Percentiles rank a stretch among this genome's conserved stretches.
phyloP scores from a whole-genome alignment of 2,888 invertebrate species.

The Eucriotettix oculatus region DNA sequence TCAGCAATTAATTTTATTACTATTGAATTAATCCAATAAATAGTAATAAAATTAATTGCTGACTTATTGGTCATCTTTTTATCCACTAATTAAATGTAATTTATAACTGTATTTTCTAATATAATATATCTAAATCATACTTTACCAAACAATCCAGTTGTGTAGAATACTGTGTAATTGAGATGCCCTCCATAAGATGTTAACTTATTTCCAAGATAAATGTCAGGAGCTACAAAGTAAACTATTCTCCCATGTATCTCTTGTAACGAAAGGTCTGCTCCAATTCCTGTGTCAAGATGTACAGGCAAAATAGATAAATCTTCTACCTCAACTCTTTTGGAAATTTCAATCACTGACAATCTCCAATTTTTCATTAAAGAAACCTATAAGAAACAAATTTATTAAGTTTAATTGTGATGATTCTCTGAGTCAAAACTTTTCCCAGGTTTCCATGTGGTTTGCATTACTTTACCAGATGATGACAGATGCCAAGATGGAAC shows the following conservation, averaged over 20 bases:
- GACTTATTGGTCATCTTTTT: no score
- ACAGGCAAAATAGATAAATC: slow-evolving; percentile 6
- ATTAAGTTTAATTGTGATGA: no score
- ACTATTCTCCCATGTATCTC: slow-evolving; percentile 31
- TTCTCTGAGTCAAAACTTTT: no score
- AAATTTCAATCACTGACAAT: slow-evolving; percentile 35
- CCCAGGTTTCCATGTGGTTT: no score
- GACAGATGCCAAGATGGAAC: no score
- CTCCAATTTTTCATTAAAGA: slow-evolving; percentile 51
- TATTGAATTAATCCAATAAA: no score
- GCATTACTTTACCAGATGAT: no score
- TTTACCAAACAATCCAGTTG: slow-evolving; percentile 38
- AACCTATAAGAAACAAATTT: slow-evolving; percentile 25
- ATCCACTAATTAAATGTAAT: no score
- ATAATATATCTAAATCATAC: not conserved
- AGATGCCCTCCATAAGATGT: slow-evolving; percentile 78
- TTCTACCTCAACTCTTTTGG: slow-evolving; percentile 25
- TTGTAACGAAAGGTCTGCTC: slow-evolving; percentile 30
- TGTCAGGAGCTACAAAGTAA: slow-evolving; percentile 61
- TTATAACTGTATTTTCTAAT: slow-evolving; percentile 16
- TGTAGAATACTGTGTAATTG: slow-evolving; percentile 58
- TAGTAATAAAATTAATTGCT: no score
- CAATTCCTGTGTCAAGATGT: slow-evolving; percentile 21
- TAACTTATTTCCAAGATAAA: slow-evolving; percentile 67
- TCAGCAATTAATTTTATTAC: no score